Conservation (phyloP, 2,888 invertebrate species). For the Epiperipatus broadwayi region DNA sequence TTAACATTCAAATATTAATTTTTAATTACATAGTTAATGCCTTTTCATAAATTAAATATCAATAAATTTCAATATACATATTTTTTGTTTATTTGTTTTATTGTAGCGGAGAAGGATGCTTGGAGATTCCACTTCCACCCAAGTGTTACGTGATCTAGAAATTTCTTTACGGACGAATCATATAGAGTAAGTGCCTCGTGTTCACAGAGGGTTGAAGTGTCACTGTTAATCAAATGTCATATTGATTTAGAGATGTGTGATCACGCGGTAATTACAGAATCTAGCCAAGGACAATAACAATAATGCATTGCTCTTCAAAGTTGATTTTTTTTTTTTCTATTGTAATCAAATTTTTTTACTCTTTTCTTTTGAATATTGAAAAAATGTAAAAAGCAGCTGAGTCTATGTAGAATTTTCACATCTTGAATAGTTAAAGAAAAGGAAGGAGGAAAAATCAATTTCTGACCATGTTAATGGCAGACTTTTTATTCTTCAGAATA, state of each 20-base stretch:
- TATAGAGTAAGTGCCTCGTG: slow-evolving; percentile 60
- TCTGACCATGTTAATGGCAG: too few species aligned
- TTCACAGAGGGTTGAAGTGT: too few species aligned
- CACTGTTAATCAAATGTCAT: neutral
- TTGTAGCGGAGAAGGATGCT: slow-evolving; percentile 96
- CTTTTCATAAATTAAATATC: too few species aligned
- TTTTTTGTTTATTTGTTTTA: slow-evolving; percentile 19
- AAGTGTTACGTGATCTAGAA: slow-evolving; percentile 91
- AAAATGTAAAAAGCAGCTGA: too few species aligned
- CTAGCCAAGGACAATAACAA: neutral
- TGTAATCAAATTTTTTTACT: slow-evolving; percentile 1
- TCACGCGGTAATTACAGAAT: too few species aligned
- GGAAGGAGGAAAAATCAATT: too few species aligned
- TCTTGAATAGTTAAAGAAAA: too few species aligned
- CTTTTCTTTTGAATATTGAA: neutral
- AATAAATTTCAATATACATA: slow-evolving; percentile 11
- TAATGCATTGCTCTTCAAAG: neutral
- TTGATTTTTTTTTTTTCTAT: neutral
- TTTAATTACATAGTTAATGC: too few species aligned
- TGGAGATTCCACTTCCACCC: slow-evolving; percentile 89
- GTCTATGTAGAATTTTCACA: too few species aligned
- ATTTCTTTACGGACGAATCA: slow-evolving; percentile 95
- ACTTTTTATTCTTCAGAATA: too few species aligned
- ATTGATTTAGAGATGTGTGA: too few species aligned
- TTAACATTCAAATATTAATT: too few species aligned